phyloP scores from a whole-genome alignment of 2,797 vertebrate genomes.

The Lindbergichthys nudifrons region DNA sequence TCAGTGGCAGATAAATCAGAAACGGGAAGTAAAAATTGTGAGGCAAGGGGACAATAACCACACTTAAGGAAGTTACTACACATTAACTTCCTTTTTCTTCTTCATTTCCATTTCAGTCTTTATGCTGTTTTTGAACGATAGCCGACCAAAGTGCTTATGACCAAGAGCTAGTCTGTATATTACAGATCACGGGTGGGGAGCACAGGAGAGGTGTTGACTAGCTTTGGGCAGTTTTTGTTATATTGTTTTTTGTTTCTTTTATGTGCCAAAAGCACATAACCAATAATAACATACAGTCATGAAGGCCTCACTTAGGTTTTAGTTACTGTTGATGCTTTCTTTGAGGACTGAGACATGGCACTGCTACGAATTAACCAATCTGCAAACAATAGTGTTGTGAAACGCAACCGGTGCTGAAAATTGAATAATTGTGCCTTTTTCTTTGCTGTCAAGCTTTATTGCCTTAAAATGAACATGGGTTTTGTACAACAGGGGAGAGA shows the following conservation, averaged over 20 bases:
- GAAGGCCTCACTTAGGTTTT: neutral
- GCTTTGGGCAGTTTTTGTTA: neutral
- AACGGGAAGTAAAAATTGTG: neutral
- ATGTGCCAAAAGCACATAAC: conserved; percentile 24
- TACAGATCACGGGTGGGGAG: neutral
- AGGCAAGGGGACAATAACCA: conserved; percentile 3
- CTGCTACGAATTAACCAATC: conserved; percentile 3
- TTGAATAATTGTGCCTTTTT: neutral
- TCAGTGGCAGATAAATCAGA: neutral
- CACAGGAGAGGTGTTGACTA: neutral
- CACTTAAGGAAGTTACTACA: conserved; percentile 16
- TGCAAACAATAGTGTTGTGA: neutral
- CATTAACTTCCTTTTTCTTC: neutral
- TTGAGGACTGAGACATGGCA: neutral
- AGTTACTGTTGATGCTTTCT: neutral
- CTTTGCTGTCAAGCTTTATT: neutral
- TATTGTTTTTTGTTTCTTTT: neutral
- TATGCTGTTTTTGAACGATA: conserved; percentile 27
- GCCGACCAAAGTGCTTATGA: conserved; percentile 51
- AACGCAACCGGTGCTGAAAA: conserved; percentile 2
- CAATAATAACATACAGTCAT: neutral
- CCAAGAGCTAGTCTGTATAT: conserved; percentile 21
- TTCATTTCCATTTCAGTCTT: conserved; percentile 20
- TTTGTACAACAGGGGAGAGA: conserved; percentile 9
- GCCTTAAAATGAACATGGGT: conserved; percentile 14